These are phyloP conservation scores for Tillus elongatus DNA, from an alignment of 2,888 invertebrate genomes.

Conservation along the genomic window DNA sequence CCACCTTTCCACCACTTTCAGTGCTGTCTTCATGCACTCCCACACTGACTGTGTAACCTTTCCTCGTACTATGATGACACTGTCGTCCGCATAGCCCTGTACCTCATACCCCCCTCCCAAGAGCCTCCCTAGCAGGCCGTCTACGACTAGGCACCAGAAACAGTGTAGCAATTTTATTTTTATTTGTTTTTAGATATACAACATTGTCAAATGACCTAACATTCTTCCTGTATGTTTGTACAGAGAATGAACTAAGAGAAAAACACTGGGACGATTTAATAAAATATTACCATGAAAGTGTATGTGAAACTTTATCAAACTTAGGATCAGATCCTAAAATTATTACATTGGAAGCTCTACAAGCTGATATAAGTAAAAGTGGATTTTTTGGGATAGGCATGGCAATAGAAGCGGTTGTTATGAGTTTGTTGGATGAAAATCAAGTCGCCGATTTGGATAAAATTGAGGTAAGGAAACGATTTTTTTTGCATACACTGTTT, in stretches of 20 bases:
- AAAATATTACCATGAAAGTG: conserved; percentile 50
- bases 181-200: conserved; percentile 42
- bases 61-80: no score
- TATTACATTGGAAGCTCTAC: conserved; percentile 46
- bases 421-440: conserved; percentile 48
- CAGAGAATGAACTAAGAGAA: conserved; percentile 48
- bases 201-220: conserved; percentile 51
- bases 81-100: no score
- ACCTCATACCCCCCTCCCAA: no score
- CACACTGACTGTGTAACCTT: no score
- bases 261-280: conserved; percentile 52
- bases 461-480: conserved; percentile 47
- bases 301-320: conserved; percentile 46
- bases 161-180: no score
- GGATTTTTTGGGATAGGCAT: conserved; percentile 51
- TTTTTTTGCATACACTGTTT: no score
- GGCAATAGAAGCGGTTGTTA: conserved; percentile 51
- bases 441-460: conserved; percentile 50
- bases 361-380: conserved; percentile 49
- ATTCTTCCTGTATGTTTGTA: conserved; percentile 56
- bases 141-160: no score
- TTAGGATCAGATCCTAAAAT: conserved; percentile 54
- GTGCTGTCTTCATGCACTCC: no score
- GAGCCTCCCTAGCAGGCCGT: no score
- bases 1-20: no score